Evolutionary conservation across 2,113 vertebrate species (phyloP), one percentile per base, ranked within the genome.

Genomic region (Mesoclemmys tuberculata): DNA sequence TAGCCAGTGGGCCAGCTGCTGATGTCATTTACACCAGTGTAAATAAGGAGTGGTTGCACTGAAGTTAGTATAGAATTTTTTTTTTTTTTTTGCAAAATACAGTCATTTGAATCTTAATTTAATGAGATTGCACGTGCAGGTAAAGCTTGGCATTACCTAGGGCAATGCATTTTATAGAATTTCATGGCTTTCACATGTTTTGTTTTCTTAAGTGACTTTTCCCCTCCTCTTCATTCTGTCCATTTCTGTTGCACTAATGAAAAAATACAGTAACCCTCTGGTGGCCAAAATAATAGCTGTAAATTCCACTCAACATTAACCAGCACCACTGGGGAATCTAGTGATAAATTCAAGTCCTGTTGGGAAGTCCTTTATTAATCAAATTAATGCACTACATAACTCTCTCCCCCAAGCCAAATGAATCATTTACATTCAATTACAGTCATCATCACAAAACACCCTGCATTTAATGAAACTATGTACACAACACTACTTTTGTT

Each of bases 231-330:
- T 85, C 55, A 9, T 12, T 82, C 5, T 89, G 18, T 93, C 14
- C 83, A 52, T 14, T 82, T 94, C 86, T 82, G 0, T 8, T 91
- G 44, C 54, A 91, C n/a, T 94, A 64, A 82, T 89, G 41, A 84
- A 90, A 94, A 96, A 95, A 96, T 95, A 94, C 94, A 92, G 93
- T 95, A 97, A 96, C 94, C 94, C 95, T 96, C 94, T 97, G 93
- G 95, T 96, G 95, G 96, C 80, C 93, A 95, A 97, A 97, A 94
- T 85, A 94, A 82, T 94, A 96, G 82, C 89, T 96, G 82, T 95
- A 97, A 96, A 92, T 86, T 58, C 86, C 83, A 88, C 8, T 95
- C 93, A 96, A 80, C 38, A 84, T 92, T 95, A 96, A 90, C 61
- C 68, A 90, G 48, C 71, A 81, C 71, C 71, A 80, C 71, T 85